Evolutionary conservation across 2,797 vertebrate genomes (phyloP), one percentile per base, ranked within the genome.

Genomic region (Malacoctenus gilli): DNA sequence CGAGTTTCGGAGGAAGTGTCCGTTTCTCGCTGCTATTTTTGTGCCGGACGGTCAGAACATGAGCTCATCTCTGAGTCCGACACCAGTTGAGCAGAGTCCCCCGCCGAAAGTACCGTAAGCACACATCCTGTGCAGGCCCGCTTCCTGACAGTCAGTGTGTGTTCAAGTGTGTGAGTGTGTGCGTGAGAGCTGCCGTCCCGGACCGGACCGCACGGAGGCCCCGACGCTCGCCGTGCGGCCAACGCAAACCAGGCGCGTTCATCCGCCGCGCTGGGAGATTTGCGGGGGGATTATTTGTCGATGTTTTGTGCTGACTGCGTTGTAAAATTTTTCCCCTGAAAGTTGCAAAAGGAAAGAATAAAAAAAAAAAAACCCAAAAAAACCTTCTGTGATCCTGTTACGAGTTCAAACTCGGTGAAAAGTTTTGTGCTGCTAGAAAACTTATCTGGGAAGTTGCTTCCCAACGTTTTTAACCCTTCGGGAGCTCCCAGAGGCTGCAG

Each of bases 251-350:
- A 4, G 35, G 70, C 54, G 43, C 63, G 19, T 69, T 79, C 51
- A 54, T 74, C 9, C n/a, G 34, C 68, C 13, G 56, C 34, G 1
- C 47, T 38, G 52, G 46, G 66, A 77, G 74, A 77, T 65, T 77
- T 74, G 65, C 59, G 61, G 54, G 56, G 72, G 77, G 25, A 77
- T 80, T 80, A 83, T 79, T 75, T 80, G 75, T 77, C 75, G 35
- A 8, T 68, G 69, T 74, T 80, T 57, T 41, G 74, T 61, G 69
- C 78, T 81, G 77, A 79, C 53, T 2, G 0, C 28, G 62, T 37
- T 56, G 40, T 74, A 77, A 54, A 65, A n/a, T n/a, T 73, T 54
- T 50, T 56, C 13, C 39, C 25, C 4, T 40, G 52, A 55, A 79
- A 72, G 66, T 52, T 47, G 32, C 51, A 46, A 67, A 67, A 67